phyloP scores from a whole-genome alignment of 2,888 invertebrate species.

The Dascillus cervinus region DNA sequence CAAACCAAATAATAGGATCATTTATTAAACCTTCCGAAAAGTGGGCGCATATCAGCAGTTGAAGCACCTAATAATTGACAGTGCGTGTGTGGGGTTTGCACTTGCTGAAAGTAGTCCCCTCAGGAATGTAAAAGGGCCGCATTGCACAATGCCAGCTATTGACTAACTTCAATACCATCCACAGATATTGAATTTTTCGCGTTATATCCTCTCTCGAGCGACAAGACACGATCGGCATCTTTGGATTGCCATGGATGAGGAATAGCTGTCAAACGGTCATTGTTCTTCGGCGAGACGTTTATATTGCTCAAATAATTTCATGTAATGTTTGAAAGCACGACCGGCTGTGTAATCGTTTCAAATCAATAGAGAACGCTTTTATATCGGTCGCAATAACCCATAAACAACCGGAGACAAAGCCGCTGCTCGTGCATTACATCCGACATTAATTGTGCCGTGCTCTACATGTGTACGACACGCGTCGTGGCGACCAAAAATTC shows the following conservation, averaged over 20 bases:
- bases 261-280: conserved; percentile 38
- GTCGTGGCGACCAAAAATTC: conserved; percentile 31
- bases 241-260: conserved; percentile 33
- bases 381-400: conserved; percentile 39
- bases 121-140: conserved; percentile 21
- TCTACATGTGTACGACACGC: conserved; percentile 43
- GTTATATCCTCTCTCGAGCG: conserved; percentile 34
- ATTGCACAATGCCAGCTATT: conserved; percentile 33
- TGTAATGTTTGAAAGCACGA: too few relatives aligned
- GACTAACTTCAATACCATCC: conserved; percentile 34
- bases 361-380: conserved; percentile 40
- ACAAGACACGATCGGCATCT: conserved; percentile 34
- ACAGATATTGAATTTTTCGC: conserved; percentile 42
- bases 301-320: too few relatives aligned
- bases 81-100: conserved; percentile 22
- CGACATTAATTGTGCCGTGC: conserved; percentile 40
- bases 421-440: conserved; percentile 38
- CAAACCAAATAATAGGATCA: too few relatives aligned
- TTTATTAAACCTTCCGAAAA: too few relatives aligned
- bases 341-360: conserved; percentile 34
- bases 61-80: conserved; percentile 36
- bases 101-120: conserved; percentile 11
- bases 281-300: too few relatives aligned
- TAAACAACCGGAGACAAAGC: conserved; percentile 40
- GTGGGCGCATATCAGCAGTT: too few relatives aligned